Evolutionary conservation across 30 jellyfish, hydroid and myxozoan genomes (phyloP).

Genomic region (Clytia hemisphaerica): DNA sequence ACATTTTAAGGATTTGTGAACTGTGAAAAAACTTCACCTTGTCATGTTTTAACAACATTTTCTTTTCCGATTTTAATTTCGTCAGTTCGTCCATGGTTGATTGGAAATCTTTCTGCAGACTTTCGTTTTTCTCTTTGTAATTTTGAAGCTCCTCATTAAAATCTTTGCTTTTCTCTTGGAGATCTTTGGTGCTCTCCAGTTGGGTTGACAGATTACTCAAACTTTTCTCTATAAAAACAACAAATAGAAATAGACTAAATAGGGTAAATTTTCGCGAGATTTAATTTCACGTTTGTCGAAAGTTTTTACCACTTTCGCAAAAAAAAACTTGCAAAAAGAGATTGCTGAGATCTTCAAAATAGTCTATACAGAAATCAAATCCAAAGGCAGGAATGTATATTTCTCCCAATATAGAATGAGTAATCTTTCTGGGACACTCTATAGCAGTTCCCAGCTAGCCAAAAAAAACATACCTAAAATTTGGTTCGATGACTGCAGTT

Average conservation of each 20-base stretch:
- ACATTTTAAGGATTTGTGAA: too few species aligned
- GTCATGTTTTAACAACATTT: conserved; percentile 60
- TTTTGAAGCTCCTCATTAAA: conserved; percentile 26
- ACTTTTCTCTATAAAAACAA: conserved; percentile 22
- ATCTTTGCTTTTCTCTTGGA: conserved; percentile 18
- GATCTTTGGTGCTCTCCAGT: conserved; percentile 25
- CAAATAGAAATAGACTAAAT: background rate
- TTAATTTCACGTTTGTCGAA: background rate
- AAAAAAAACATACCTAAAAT: too few species aligned
- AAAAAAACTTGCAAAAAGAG: background rate
- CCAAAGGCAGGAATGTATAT: conserved; percentile 11
- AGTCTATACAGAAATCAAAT: background rate
- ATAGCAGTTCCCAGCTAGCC: too few species aligned
- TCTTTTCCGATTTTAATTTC: conserved; percentile 55
- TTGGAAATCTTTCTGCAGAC: conserved; percentile 14
- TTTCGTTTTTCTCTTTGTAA: too few species aligned
- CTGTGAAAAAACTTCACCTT: too few species aligned
- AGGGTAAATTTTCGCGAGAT: background rate
- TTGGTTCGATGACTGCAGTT: too few species aligned
- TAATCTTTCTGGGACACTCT: too few species aligned
- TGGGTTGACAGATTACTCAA: conserved; percentile 12
- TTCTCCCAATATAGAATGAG: too few species aligned
- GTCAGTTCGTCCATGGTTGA: conserved; percentile 39
- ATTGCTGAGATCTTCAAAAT: background rate
- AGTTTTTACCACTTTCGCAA: background rate